These are phyloP conservation scores for Catagonus wagneri DNA, from an alignment of 2,113 vertebrate species.

Conservation along the genomic window DNA sequence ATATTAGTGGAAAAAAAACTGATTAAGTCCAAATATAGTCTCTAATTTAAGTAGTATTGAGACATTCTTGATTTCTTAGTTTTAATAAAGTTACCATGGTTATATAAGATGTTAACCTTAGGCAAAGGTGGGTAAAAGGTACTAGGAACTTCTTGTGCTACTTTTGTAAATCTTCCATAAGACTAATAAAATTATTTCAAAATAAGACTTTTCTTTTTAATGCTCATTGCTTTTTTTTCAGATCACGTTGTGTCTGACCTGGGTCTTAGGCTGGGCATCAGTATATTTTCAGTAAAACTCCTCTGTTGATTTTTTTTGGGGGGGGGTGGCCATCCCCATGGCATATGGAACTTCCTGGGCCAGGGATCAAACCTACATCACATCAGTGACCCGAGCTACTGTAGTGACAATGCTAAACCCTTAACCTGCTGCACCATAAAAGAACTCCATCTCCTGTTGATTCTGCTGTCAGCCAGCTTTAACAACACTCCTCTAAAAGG, in stretches of 20 bases:
- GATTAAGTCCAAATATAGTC: background rate
- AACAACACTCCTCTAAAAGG: background rate
- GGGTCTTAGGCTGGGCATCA: too few relatives aligned
- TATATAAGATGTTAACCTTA: background rate
- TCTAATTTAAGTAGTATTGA: background rate
- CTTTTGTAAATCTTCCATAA: background rate
- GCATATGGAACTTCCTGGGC: too few relatives aligned
- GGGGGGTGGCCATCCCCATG: too few relatives aligned
- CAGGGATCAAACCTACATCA: too few relatives aligned
- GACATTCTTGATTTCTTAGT: background rate
- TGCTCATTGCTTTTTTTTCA: background rate
- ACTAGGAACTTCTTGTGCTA: background rate
- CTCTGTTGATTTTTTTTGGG: background rate
- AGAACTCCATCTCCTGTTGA: background rate
- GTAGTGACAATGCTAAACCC: too few relatives aligned
- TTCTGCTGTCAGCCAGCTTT: background rate
- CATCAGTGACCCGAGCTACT: too few relatives aligned
- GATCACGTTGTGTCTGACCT: background rate
- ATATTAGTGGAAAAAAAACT: background rate
- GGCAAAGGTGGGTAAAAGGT: background rate
- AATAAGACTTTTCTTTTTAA: background rate
- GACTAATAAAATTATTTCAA: background rate
- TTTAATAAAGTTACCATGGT: background rate
- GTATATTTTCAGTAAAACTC: background rate
- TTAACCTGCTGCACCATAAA: too few relatives aligned